A percentile compares a stretch with the other conserved stretches of the same genome.
Evolutionary conservation across 2,888 invertebrate genomes (phyloP).

Genomic region (Oscheius sp.): DNA sequence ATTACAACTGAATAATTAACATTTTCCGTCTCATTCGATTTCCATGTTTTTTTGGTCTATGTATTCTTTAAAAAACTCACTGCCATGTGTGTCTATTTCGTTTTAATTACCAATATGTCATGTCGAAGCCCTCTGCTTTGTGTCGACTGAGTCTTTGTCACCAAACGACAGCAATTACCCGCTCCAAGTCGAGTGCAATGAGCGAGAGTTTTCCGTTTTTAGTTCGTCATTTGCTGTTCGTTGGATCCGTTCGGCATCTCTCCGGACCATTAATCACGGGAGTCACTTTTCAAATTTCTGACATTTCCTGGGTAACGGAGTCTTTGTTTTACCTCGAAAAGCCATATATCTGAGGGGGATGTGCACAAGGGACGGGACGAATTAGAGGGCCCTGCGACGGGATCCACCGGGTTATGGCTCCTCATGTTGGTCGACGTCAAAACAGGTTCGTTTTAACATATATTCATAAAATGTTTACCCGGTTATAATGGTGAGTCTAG

Average conservation of each 20-base stretch:
- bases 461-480: too few relatives aligned
- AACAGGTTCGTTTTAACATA: neutral
- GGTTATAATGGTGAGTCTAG: too few relatives aligned
- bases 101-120: conserved; percentile 21
- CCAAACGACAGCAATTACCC: conserved; percentile 13
- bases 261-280: neutral
- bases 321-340: conserved; percentile 11
- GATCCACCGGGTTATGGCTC: conserved; percentile 15
- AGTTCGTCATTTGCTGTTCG: conserved; percentile 15
- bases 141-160: neutral
- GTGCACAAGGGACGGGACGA: conserved; percentile 17
- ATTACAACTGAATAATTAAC: too few relatives aligned
- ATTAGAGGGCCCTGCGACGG: conserved; percentile 1
- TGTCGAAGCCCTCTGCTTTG: conserved; percentile 5
- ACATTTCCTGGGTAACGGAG: conserved; percentile 9
- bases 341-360: conserved; percentile 15
- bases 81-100: conserved; percentile 6
- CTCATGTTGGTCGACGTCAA: neutral
- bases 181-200: conserved; percentile 10
- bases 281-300: neutral
- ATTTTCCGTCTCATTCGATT: too few relatives aligned
- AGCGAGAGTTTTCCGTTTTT: conserved; percentile 25
- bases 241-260: neutral
- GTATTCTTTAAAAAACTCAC: neutral
- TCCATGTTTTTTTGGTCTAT: too few relatives aligned